Base-by-base conservation (phyloP, 2,797 vertebrate species). In the Epinephelus awoara region DNA sequence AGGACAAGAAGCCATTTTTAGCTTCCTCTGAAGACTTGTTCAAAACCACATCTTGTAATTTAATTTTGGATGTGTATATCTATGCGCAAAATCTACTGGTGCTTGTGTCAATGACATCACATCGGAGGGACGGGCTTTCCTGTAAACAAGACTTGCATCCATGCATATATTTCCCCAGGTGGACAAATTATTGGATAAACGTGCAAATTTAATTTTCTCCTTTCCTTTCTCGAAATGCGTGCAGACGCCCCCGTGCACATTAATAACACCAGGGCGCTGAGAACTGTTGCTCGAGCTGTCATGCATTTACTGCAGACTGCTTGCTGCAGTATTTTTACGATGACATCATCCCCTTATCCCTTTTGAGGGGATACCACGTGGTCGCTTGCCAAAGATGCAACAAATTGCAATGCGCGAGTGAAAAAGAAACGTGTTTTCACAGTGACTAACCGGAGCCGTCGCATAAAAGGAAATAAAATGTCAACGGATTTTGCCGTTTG, bases 251-350 rank as follows among this genome's bases (percentile, higher is more conserved):
- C 34, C 5, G 19, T 65, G 8, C 40, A 42, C 7, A 67, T 18
- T 51, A 52, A 69, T 40, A 18, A 46, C 62, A 65, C 49, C 18
- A 12, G 13, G 29, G 7, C 42, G 69, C 66, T 44, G 40, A 38
- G 57, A 84, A 72, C 71, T 82, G 84, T 85, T 86, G 72, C 79
- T 85, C 77, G 82, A 85, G 73, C 84, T 87, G 89, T 84, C 85
- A 86, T 90, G 82, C 84, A 88, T 92, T 42, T 89, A 77, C 92
- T 91, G 93, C 94, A 93, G 92, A 89, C 74, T 85, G 89, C 91
- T 89, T 88, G 91, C 94, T 95, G 94, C 94, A 93, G 94, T 91
- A 93, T 94, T 93, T 94, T 93, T 83, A 89, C 91, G 89, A 94
- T 95, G 94, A 95, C 94, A 95, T 95, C 94, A 95, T 90, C 84